A percentile compares a stretch with the other conserved stretches of the same genome.
These are phyloP conservation scores for Muscidifurax raptorellus DNA, from an alignment of 1,140 invertebrate genomes.

Conservation along the genomic window DNA sequence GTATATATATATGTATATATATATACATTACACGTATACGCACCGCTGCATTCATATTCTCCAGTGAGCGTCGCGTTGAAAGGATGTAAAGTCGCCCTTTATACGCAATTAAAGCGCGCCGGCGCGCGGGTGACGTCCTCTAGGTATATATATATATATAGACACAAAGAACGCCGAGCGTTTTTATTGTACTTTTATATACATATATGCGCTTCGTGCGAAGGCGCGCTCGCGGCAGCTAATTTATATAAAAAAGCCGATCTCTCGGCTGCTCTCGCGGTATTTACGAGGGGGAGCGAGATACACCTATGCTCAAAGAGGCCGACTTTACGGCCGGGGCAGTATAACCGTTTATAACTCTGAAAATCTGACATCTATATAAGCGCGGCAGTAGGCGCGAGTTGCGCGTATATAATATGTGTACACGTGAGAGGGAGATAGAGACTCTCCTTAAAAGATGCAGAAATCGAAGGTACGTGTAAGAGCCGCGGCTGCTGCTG, in stretches of 20 bases:
- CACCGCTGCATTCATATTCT: too few species aligned
- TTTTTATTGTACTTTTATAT: too few species aligned
- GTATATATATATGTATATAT: background rate
- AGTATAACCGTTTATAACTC: conserved; percentile 52
- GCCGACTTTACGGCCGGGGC: conserved; percentile 47
- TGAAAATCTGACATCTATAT: conserved; percentile 51
- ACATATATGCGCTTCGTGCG: too few species aligned
- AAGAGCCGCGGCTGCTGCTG: conserved; percentile 15
- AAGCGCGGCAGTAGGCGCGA: conserved; percentile 30
- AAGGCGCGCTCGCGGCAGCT: background rate
- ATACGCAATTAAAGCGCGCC: background rate
- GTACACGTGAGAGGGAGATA: background rate
- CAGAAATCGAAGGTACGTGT: background rate
- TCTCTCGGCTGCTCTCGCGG: conserved; percentile 2
- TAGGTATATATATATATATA: too few species aligned
- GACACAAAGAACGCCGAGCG: background rate
- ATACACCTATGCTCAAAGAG: conserved; percentile 37
- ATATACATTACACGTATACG: too few species aligned
- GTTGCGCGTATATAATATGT: background rate
- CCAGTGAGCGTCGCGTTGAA: background rate
- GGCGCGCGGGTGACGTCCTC: background rate
- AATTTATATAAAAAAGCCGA: conserved; percentile 35
- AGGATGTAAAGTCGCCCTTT: background rate
- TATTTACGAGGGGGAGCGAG: conserved; percentile 39
- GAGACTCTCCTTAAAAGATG: conserved; percentile 5